Evolutionary conservation across 1,140 invertebrate species (phyloP), one percentile per base, ranked within the genome.

Genomic region (Maconellicoccus hirsutus): DNA sequence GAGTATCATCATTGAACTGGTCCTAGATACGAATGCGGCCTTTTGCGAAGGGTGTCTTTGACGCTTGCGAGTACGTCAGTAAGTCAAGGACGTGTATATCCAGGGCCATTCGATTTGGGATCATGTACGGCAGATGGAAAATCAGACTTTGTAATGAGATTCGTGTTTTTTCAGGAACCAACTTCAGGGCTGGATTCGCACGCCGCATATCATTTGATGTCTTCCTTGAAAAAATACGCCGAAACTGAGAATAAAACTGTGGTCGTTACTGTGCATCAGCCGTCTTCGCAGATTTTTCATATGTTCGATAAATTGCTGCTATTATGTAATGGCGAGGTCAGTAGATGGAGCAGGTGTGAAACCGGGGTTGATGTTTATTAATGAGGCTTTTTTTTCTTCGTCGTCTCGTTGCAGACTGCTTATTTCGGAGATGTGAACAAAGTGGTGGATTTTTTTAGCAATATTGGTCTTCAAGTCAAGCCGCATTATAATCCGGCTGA

Each of bases 401-500:
- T 19, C 21, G n/a, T n/a, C 59, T 66, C 25, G 16, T 79, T 80
- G n/a, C 77, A 85, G 83, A 88, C 90, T 33, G 89, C 89, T 0
- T 93, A 91, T 78, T 92, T 89, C 78, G 91, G 91, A 1, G 83
- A 87, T 73, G 85, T 86, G n/a, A 81, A 84, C 71, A 86, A 88
- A 77, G 88, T 92, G 69, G 85, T 91, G 22, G 84, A 89, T 73
- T 90, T 90, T 77, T 93, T 93, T 76, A 83, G 84, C 73, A 83
- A 81, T 71, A 84, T 92, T 69, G 90, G 89, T 71, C 83, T 92
- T 52, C 84, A 86, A 59, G 86, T 92, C 73, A 82, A 87, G 75
- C 86, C 87, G 1, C 87, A 92, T 79, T 93, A 92, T 77, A 93
- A 93, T 81, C 91, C 91, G 22, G 91, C 91, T 0, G 91, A 93